Conservation (phyloP, 2,888 invertebrate genomes). For the Chloroclystis v-ata region DNA sequence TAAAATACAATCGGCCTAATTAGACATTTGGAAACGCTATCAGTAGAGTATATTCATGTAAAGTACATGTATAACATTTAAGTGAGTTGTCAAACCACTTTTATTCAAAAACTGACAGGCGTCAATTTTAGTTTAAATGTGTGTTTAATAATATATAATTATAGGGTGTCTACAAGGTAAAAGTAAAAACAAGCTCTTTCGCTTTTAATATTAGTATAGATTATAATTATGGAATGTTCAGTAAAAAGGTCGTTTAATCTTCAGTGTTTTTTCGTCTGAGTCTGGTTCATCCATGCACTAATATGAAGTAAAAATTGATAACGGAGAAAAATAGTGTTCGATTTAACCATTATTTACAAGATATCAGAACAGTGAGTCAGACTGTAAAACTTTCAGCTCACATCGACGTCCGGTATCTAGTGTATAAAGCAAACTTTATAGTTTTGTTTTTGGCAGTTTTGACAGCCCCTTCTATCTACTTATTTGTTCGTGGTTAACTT, state of each 20-base stretch:
- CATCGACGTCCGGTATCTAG: slow-evolving; percentile 72
- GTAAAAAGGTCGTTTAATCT: no score
- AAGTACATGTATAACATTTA: background rate
- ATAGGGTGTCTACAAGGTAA: no score
- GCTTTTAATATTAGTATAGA: no score
- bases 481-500: slow-evolving; percentile 76
- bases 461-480: slow-evolving; percentile 72
- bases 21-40: slow-evolving; percentile 28
- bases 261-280: no score
- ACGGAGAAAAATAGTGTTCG: no score
- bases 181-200: no score
- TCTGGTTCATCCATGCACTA: no score
- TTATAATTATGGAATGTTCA: no score
- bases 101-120: background rate
- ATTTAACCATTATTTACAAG: slow-evolving; percentile 12
- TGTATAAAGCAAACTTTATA: slow-evolving; percentile 76
- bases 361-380: slow-evolving; percentile 34
- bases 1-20: slow-evolving; percentile 41
- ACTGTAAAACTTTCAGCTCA: slow-evolving; percentile 61
- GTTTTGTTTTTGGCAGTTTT: slow-evolving; percentile 79
- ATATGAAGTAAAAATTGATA: background rate
- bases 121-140: no score
- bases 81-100: slow-evolving; percentile 3
- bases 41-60: background rate
- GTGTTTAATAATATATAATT: no score